phyloP scores from a whole-genome alignment of 1,140 invertebrate species.

The Capitella teleta region DNA sequence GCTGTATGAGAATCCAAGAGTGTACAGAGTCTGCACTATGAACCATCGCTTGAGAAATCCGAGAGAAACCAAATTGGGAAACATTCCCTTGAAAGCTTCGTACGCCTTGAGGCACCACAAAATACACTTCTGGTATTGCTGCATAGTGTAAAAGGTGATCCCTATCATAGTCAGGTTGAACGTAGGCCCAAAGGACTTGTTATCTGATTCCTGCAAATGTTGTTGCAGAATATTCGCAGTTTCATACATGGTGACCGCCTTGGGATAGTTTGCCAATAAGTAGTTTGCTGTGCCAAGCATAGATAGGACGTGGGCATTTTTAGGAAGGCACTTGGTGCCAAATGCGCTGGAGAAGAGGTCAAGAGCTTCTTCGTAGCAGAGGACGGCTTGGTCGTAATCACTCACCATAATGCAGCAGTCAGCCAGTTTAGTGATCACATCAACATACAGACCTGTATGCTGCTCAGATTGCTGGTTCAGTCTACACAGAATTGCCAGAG shows the following conservation, averaged over 20 bases:
- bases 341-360: background rate
- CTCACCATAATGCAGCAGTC: slow-evolving; percentile 11
- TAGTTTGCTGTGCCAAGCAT: slow-evolving; percentile 12
- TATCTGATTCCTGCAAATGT: slow-evolving; percentile 4
- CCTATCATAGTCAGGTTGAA: slow-evolving; percentile 12
- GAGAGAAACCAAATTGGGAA: background rate
- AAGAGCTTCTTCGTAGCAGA: slow-evolving; percentile 13
- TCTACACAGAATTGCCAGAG: slow-evolving; percentile 4
- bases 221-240: slow-evolving; percentile 13
- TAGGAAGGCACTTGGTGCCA: slow-evolving; percentile 1
- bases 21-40: slow-evolving; percentile 10
- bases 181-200: slow-evolving; percentile 7
- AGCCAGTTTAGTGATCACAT: slow-evolving; percentile 6
- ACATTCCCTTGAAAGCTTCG: slow-evolving; percentile 7
- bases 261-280: slow-evolving; percentile 10
- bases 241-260: slow-evolving; percentile 12
- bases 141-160: slow-evolving; percentile 6
- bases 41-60: slow-evolving; percentile 11
- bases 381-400: slow-evolving; percentile 6
- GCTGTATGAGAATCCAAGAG: slow-evolving; percentile 11
- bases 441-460: slow-evolving; percentile 4
- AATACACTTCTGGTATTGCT: slow-evolving; percentile 9
- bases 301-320: slow-evolving; percentile 12
- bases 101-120: slow-evolving; percentile 11
- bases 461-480: background rate